These are phyloP conservation scores for Cistogaster globosa DNA, from an alignment of 2,888 invertebrate species.

Conservation along the genomic window DNA sequence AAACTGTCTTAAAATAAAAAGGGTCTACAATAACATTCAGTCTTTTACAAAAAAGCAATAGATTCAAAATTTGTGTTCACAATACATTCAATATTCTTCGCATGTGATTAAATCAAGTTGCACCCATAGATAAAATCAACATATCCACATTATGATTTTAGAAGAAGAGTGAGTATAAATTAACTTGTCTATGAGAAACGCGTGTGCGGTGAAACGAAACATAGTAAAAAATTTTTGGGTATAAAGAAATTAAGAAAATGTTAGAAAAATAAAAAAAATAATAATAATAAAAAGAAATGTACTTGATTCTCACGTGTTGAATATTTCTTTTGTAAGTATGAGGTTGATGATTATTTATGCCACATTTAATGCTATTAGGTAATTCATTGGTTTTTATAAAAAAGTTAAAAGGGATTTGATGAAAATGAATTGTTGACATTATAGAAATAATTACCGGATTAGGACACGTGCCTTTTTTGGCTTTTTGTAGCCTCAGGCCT, in stretches of 20 bases:
- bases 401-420: slow-evolving; percentile 50
- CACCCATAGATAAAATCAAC: slow-evolving; percentile 30
- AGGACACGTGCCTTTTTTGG: slow-evolving; percentile 73
- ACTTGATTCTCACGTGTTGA: slow-evolving; percentile 42
- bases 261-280: not conserved
- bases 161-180: slow-evolving; percentile 51
- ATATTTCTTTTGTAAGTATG: not conserved
- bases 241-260: not conserved
- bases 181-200: slow-evolving; percentile 46
- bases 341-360: slow-evolving; percentile 24
- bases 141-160: slow-evolving; percentile 27
- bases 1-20: slow-evolving; percentile 20
- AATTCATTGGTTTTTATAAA: slow-evolving; percentile 64
- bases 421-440: slow-evolving; percentile 64
- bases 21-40: not conserved
- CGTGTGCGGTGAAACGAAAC: not conserved
- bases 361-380: slow-evolving; percentile 62
- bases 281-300: slow-evolving; percentile 17
- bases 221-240: not conserved
- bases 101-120: slow-evolving; percentile 42
- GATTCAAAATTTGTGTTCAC: not conserved
- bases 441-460: slow-evolving; percentile 75
- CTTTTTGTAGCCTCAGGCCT: slow-evolving; percentile 70
- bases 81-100: not conserved
- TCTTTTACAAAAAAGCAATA: not conserved